Percentiles rank a stretch among this genome's conserved stretches.
phyloP scores from a whole-genome alignment of 2,888 invertebrate genomes.

The Falcaria lacertinaria region DNA sequence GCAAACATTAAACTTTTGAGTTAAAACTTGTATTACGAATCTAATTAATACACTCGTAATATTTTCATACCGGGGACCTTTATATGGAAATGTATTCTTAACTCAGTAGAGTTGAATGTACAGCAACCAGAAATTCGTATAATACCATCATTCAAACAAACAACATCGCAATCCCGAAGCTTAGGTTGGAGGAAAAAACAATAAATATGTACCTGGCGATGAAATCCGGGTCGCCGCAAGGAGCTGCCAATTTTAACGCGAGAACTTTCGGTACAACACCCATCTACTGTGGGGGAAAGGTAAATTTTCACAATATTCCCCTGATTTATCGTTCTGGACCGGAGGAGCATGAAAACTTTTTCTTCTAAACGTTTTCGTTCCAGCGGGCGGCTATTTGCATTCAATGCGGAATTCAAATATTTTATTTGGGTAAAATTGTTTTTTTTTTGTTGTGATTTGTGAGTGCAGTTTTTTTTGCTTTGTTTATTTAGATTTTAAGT shows the following conservation, averaged over 20 bases:
- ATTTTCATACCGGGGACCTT: no score
- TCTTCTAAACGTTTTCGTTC: conserved; percentile 27
- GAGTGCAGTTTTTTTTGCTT: no score
- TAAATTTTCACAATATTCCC: conserved; percentile 52
- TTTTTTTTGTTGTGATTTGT: no score
- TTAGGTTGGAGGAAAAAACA: conserved; percentile 18
- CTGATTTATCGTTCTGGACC: conserved; percentile 46
- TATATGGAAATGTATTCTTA: no score
- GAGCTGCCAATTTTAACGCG: conserved; percentile 50
- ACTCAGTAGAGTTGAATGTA: no score
- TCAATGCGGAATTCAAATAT: conserved; percentile 17
- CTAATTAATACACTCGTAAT: no score
- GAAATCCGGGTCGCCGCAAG: conserved; percentile 34
- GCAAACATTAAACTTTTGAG: no score
- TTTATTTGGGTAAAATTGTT: conserved; percentile 7
- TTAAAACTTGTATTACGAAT: no score
- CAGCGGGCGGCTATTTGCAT: conserved; percentile 30
- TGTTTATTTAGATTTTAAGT: no score
- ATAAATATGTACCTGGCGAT: conserved; percentile 10
- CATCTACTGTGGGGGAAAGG: conserved; percentile 25
- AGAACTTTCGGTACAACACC: conserved; percentile 35
- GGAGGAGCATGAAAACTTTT: conserved; percentile 31
- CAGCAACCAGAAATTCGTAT: no score
- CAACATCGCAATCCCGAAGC: conserved; percentile 6
- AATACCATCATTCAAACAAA: conserved; percentile 7